Conservation (phyloP, 2,113 vertebrate genomes). For the Parus major region DNA sequence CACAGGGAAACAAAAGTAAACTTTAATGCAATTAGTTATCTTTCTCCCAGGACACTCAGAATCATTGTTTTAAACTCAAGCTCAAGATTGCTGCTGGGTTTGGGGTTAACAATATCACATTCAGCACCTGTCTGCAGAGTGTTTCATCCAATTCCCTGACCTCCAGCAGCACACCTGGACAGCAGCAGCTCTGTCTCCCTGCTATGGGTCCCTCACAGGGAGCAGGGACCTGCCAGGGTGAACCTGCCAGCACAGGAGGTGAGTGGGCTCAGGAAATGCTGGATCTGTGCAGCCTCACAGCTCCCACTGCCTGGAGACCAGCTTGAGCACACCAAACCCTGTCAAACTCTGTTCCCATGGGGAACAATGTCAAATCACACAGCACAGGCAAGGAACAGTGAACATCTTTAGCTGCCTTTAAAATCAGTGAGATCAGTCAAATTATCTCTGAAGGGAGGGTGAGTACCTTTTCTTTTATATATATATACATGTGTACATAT, state of each 20-base stretch:
- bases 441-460: background rate
- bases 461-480: background rate
- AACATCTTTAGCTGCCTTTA: background rate
- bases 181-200: too few relatives aligned
- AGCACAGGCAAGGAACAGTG: background rate
- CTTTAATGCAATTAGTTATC: background rate
- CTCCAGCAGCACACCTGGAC: background rate
- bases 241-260: background rate
- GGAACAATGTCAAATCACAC: fast-evolving
- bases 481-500: too few relatives aligned
- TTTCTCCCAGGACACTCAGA: background rate
- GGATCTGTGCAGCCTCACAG: background rate
- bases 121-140: background rate
- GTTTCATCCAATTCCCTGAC: background rate
- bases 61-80: background rate
- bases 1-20: background rate
- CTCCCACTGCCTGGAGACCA: background rate
- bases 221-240: fast-evolving
- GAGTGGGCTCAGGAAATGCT: background rate
- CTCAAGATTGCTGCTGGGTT: background rate
- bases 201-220: background rate
- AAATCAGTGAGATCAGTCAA: background rate
- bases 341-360: background rate
- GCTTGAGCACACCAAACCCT: fast-evolving
- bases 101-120: background rate